Evolutionary conservation across 2,888 invertebrate species (phyloP), one percentile per base, ranked within the genome.

Genomic region (Drosophila histrio): DNA sequence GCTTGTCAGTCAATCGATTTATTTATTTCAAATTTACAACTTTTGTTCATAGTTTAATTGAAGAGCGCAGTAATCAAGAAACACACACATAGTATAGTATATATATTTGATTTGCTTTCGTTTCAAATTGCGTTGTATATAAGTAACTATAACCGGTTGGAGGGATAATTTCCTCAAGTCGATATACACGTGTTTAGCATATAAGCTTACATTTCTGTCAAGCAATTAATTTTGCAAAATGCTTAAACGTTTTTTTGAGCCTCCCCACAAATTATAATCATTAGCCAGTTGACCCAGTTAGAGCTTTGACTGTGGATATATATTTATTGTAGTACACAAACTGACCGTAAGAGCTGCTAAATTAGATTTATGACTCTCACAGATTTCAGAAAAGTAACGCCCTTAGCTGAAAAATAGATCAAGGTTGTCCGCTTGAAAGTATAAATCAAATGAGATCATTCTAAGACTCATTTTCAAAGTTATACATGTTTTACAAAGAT

Each of bases 31-130:
- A 15, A 50, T 41, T 56, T 47, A 36, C 43, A 63, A 49, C 46
- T 63, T 50, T 60, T 77, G 54, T 73, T 38, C 30, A 34, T 21
- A 28, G 41, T 66, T 72, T 46, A 56, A 59, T 60, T 61, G 60
- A 61, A 58, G 26, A 58, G 47, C 60, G 58, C 28, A 34, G 28
- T 41, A 39, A 26, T 34, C 24, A 36, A 11, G 24, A 13, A 1
- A 5, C 9, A 32, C 15, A 39, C 52, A n/a, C 22, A 56, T n/a
- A 44, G 9, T 22, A 28, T 13, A 13, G 24, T 19, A 19, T 36
- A 17, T 11, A 9, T 22, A 22, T 22, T 41, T 13, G 21, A n/a
- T 21, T 13, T 41, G 15, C 5, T 24, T 41, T 15, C 9, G 24
- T 43, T 15, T 43, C 5, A 26, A 36, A 36, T 36, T 36, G 17